Conservation (phyloP, 1,140 invertebrate genomes). For the Nephila pilipes region DNA sequence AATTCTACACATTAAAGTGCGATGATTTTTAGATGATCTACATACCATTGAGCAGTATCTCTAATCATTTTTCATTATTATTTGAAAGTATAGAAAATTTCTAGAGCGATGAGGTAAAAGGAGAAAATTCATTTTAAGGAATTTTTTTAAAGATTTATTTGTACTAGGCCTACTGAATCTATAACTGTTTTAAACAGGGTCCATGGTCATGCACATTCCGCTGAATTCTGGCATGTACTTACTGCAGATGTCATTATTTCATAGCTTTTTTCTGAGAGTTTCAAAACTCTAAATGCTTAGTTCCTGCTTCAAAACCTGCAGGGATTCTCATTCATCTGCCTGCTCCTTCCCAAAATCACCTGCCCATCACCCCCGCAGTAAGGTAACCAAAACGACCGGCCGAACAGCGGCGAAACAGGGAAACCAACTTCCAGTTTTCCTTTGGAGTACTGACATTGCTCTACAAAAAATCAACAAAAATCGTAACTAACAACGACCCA, state of each 20-base stretch:
- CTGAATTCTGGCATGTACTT: slow-evolving; percentile 54
- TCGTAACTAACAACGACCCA: not conserved
- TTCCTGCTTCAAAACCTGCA: slow-evolving; percentile 60
- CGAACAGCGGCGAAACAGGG: slow-evolving; percentile 62
- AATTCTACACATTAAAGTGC: slow-evolving; percentile 21
- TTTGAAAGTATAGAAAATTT: slow-evolving; percentile 22
- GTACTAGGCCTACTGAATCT: slow-evolving; percentile 71
- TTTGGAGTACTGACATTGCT: not conserved
- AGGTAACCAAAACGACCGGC: slow-evolving; percentile 73
- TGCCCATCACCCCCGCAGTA: slow-evolving; percentile 58
- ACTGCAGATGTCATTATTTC: slow-evolving; percentile 77
- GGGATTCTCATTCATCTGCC: slow-evolving; percentile 74
- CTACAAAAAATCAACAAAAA: not conserved
- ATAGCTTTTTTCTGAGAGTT: slow-evolving; percentile 72
- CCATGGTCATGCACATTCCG: slow-evolving; percentile 36
- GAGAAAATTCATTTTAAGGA: slow-evolving; percentile 38
- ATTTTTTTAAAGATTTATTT: slow-evolving; percentile 58
- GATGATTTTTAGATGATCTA: slow-evolving; percentile 18
- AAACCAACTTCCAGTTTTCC: slow-evolving; percentile 67
- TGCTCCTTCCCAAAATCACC: slow-evolving; percentile 59
- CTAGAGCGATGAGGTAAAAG: slow-evolving; percentile 30
- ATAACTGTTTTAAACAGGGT: slow-evolving; percentile 44
- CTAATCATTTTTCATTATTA: slow-evolving; percentile 58
- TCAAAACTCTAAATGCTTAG: slow-evolving; percentile 56
- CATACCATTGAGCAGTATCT: slow-evolving; percentile 57